phyloP scores from a whole-genome alignment of 2,113 vertebrate genomes.

The Mohoua ochrocephala region DNA sequence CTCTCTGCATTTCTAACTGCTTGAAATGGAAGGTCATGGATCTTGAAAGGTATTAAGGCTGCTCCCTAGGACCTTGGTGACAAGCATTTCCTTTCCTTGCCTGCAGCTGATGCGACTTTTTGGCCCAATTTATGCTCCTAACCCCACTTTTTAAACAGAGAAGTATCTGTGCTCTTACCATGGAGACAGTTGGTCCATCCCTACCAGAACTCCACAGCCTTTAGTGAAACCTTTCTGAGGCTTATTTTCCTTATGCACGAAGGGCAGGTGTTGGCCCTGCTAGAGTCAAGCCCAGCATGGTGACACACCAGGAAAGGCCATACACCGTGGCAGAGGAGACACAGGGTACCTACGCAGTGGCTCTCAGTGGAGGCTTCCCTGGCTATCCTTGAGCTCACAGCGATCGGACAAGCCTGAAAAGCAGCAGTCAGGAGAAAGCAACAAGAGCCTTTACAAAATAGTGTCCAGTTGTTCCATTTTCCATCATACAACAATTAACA shows the following conservation, averaged over 20 bases:
- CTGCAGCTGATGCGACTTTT: not conserved
- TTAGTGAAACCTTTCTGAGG: not conserved
- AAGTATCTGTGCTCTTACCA: not conserved
- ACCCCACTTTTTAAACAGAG: not conserved
- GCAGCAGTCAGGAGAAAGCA: not conserved
- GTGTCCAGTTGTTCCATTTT: not conserved
- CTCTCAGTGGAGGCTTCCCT: not conserved
- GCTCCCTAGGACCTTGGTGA: not conserved
- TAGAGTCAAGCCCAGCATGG: not conserved
- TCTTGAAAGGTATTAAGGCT: not conserved
- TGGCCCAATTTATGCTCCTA: not conserved
- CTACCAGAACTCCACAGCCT: not conserved
- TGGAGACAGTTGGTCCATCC: not conserved
- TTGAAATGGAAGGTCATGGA: not conserved
- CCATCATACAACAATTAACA: not conserved
- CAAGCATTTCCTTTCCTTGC: not conserved
- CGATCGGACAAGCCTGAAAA: not conserved
- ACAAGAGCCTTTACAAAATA: not conserved
- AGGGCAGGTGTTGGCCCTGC: not conserved
- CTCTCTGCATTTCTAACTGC: not conserved
- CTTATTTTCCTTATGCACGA: not conserved
- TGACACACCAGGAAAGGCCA: not conserved
- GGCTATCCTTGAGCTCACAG: not conserved
- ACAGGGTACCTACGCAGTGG: accelerated
- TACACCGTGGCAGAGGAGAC: not conserved